These are phyloP conservation scores for Lypha dubia DNA, from an alignment of 2,888 invertebrate species.

Conservation along the genomic window DNA sequence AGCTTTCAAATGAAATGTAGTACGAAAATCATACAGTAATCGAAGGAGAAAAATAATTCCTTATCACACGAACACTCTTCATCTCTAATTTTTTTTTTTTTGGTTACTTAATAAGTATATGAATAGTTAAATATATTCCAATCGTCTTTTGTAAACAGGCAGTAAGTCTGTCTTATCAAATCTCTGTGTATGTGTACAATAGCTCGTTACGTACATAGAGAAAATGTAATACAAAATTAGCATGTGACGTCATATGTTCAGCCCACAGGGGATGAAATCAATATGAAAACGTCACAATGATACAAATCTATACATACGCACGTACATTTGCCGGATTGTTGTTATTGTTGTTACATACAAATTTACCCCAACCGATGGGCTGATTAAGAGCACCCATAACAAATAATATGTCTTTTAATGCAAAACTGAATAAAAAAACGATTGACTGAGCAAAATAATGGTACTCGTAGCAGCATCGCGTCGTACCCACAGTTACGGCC, in stretches of 20 bases:
- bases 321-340: slow-evolving; percentile 4
- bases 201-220: neutral
- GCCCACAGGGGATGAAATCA: slow-evolving; percentile 53
- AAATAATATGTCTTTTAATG: slow-evolving; percentile 24
- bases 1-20: too few species aligned
- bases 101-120: too few species aligned
- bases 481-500: slow-evolving; percentile 14
- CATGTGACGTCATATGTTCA: slow-evolving; percentile 64
- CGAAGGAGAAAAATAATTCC: too few species aligned
- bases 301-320: slow-evolving; percentile 3
- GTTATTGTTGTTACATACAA: slow-evolving; percentile 15
- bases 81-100: too few species aligned
- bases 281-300: slow-evolving; percentile 30
- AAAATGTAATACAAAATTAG: slow-evolving; percentile 29
- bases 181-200: neutral
- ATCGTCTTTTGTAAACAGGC: too few species aligned
- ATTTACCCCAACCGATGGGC: slow-evolving; percentile 22
- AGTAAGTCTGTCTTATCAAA: too few species aligned
- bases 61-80: too few species aligned
- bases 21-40: too few species aligned
- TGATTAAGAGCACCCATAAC: slow-evolving; percentile 58
- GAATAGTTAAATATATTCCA: too few species aligned
- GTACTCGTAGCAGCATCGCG: slow-evolving; percentile 2
- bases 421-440: slow-evolving; percentile 33
- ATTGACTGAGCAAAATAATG: slow-evolving; percentile 25